Conservation (phyloP, 2,797 vertebrate genomes). For the Pipistrellus kuhlii region DNA sequence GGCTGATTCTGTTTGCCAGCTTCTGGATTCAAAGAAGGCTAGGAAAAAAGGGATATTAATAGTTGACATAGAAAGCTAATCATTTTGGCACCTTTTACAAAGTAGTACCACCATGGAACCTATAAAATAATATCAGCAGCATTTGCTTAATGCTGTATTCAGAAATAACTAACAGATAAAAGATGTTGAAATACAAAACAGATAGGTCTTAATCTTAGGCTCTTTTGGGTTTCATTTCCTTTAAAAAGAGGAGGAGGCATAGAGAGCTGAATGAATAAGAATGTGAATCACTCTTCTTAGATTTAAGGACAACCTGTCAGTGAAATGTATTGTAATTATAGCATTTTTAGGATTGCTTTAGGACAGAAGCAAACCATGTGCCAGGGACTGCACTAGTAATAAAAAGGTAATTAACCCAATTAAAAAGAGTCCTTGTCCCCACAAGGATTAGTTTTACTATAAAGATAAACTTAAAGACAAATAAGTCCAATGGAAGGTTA, state of each 20-base stretch:
- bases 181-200: constrained; percentile 53
- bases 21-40: constrained; percentile 99
- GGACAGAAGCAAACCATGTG: background rate
- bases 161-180: constrained; percentile 56
- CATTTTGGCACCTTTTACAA: constrained; percentile 58
- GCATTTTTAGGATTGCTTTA: constrained; percentile 25
- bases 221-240: constrained; percentile 35
- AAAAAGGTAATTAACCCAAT: constrained; percentile 24
- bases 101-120: constrained; percentile 38
- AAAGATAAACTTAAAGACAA: constrained; percentile 36
- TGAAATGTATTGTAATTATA: background rate
- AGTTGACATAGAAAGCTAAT: constrained; percentile 53
- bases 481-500: background rate
- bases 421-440: constrained; percentile 5
- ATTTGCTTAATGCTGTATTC: constrained; percentile 49
- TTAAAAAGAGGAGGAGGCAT: constrained; percentile 25
- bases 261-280: constrained; percentile 49
- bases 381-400: background rate
- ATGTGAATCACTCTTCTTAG: background rate
- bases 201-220: background rate
- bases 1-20: constrained; percentile 95
- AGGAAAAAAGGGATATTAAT: constrained; percentile 77
- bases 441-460: background rate
- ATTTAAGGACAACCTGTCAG: constrained; percentile 51
- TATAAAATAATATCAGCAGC: constrained; percentile 50